A percentile compares a stretch with the other conserved stretches of the same genome.
Conservation (phyloP, 2,797 vertebrate species). For the Crypturellus tataupa region DNA sequence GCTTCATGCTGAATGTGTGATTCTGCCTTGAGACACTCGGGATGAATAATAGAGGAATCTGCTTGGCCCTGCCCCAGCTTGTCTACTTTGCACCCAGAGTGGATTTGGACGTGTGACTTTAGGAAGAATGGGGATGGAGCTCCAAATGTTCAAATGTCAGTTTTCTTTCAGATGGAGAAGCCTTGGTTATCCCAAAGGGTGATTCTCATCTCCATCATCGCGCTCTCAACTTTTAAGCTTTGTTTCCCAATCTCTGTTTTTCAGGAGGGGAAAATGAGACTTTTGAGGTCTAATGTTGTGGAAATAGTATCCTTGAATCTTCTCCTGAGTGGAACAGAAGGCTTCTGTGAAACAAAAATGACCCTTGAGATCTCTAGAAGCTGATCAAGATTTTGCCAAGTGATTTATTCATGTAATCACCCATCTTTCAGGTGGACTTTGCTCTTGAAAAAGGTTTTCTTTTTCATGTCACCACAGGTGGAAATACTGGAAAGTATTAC, state of each 20-base stretch:
- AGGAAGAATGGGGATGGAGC: background rate
- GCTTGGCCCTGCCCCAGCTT: background rate
- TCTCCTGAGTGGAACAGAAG: background rate
- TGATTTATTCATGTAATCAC: background rate
- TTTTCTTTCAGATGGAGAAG: background rate
- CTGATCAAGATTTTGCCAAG: background rate
- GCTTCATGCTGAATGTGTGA: background rate
- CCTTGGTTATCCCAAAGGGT: background rate
- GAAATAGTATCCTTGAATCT: background rate
- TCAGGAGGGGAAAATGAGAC: background rate
- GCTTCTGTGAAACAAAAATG: background rate
- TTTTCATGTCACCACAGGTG: background rate
- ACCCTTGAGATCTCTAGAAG: background rate
- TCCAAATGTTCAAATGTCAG: background rate
- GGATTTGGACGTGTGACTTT: background rate
- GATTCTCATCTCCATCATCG: background rate
- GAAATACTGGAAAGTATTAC: background rate
- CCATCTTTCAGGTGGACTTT: background rate
- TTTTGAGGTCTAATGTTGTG: background rate
- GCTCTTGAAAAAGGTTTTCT: background rate
- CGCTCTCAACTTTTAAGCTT: background rate
- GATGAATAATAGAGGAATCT: background rate
- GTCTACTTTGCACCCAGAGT: fast-evolving
- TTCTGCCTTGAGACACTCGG: background rate
- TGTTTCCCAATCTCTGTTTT: background rate